phyloP scores from a whole-genome alignment of 1,140 invertebrate genomes.

The Tetraneura akinire region DNA sequence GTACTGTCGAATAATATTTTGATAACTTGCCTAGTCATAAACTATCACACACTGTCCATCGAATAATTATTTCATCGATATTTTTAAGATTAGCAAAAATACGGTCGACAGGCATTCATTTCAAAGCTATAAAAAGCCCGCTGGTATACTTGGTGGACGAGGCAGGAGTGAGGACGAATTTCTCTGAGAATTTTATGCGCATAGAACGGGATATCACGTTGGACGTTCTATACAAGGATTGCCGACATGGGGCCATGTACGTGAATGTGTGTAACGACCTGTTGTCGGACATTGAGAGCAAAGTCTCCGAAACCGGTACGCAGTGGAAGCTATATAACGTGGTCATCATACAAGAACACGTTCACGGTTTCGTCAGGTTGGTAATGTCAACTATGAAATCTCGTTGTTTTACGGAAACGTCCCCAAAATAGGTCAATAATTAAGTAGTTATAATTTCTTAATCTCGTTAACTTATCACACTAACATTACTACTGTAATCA shows the following conservation, averaged over 20 bases:
- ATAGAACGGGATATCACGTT: conserved; percentile 13
- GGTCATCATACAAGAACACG: neutral
- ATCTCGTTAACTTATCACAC: too few species aligned
- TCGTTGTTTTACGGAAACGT: too few species aligned
- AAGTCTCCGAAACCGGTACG: neutral
- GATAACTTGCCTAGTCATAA: too few species aligned
- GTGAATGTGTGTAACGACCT: conserved; percentile 23
- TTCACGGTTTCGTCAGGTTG: conserved; percentile 26
- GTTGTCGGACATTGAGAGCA: neutral
- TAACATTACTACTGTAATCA: too few species aligned
- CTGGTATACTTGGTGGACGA: conserved; percentile 34
- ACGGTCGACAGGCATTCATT: conserved; percentile 1
- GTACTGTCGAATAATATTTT: too few species aligned
- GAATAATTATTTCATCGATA: too few species aligned
- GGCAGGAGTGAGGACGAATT: conserved; percentile 35
- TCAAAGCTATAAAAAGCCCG: conserved; percentile 10
- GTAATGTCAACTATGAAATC: too few species aligned
- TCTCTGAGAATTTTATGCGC: conserved; percentile 22
- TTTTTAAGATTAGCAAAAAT: conserved; percentile 27
- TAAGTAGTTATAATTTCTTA: too few species aligned
- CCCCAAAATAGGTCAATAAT: too few species aligned
- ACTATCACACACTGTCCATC: too few species aligned
- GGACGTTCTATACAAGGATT: conserved; percentile 35
- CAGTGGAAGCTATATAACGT: conserved; percentile 16
- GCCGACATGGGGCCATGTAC: conserved; percentile 17